Evolutionary conservation across 2,113 vertebrate species (phyloP).

Genomic region (Bubo blakistoni): DNA sequence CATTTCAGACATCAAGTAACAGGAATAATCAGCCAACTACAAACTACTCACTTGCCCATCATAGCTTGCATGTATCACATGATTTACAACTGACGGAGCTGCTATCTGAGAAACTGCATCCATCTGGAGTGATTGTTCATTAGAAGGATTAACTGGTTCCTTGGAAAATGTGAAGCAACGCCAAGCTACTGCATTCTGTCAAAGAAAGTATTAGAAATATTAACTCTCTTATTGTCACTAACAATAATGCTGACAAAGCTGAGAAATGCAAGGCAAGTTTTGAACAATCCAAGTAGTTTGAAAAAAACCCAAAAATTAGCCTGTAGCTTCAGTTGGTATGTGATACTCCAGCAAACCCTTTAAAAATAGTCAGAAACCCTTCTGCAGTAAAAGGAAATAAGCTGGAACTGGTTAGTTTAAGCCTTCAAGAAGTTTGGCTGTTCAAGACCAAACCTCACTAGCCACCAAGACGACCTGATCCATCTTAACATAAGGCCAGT

Average conservation of each 20-base stretch:
- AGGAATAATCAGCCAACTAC: neutral
- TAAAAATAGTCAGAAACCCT: neutral
- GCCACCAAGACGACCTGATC: neutral
- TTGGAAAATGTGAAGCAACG: constrained; percentile 91
- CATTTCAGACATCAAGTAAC: neutral
- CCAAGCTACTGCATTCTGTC: constrained; percentile 89
- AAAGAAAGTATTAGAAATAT: neutral
- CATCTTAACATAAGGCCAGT: neutral
- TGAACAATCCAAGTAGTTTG: neutral
- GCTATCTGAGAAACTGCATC: constrained; percentile 68
- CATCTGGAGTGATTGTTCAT: constrained; percentile 56
- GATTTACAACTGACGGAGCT: constrained; percentile 86
- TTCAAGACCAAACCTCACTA: neutral
- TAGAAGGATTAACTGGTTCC: constrained; percentile 68
- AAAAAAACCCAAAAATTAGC: neutral
- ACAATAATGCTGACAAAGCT: neutral
- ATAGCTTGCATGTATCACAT: constrained; percentile 85
- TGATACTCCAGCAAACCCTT: neutral
- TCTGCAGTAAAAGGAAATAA: neutral
- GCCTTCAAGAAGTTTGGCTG: neutral
- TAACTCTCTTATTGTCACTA: neutral
- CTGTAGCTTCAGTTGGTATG: neutral
- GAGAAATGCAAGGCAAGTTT: neutral
- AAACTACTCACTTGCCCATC: constrained; percentile 81
- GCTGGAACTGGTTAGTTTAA: neutral